Evolutionary conservation across 2,113 vertebrate species (phyloP).

Genomic region (Melozone crissalis): DNA sequence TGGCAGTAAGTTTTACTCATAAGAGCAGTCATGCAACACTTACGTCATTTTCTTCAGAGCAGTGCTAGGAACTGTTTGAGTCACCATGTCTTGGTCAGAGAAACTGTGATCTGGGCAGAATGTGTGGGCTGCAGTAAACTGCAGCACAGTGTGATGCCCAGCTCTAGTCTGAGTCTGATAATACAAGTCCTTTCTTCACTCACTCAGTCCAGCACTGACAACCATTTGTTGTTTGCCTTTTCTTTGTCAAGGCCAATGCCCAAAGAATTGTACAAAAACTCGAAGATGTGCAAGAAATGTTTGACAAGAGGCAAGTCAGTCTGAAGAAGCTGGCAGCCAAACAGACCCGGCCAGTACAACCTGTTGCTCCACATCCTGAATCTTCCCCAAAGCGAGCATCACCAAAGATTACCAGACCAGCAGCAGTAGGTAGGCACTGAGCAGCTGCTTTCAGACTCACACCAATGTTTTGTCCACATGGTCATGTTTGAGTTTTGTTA

Average conservation of each 20-base stretch:
- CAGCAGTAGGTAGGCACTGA: slow-evolving; percentile 72
- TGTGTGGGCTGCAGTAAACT: not conserved
- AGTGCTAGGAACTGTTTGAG: not conserved
- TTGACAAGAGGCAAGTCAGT: slow-evolving; percentile 89
- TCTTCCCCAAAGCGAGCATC: slow-evolving; percentile 88
- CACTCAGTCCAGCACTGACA: not conserved
- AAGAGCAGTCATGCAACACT: not conserved
- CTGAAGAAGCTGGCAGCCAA: slow-evolving; percentile 92
- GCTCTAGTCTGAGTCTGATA: not conserved
- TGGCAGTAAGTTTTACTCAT: not conserved
- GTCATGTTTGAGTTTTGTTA: not conserved
- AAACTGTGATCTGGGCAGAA: not conserved
- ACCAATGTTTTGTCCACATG: not conserved
- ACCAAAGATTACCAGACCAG: slow-evolving; percentile 75
- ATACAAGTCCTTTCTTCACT: not conserved
- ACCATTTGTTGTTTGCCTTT: not conserved
- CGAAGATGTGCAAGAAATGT: slow-evolving; percentile 91
- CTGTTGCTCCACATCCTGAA: slow-evolving; percentile 91
- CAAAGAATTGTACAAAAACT: slow-evolving; percentile 86
- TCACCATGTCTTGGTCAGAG: not conserved
- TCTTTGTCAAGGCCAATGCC: slow-evolving; percentile 76
- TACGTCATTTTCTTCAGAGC: not conserved
- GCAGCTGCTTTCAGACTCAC: not conserved
- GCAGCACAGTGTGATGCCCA: not conserved
- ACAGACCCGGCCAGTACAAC: slow-evolving; percentile 91